These are phyloP conservation scores for Melanitta fusca DNA, from an alignment of 2,797 vertebrate species.

Conservation along the genomic window DNA sequence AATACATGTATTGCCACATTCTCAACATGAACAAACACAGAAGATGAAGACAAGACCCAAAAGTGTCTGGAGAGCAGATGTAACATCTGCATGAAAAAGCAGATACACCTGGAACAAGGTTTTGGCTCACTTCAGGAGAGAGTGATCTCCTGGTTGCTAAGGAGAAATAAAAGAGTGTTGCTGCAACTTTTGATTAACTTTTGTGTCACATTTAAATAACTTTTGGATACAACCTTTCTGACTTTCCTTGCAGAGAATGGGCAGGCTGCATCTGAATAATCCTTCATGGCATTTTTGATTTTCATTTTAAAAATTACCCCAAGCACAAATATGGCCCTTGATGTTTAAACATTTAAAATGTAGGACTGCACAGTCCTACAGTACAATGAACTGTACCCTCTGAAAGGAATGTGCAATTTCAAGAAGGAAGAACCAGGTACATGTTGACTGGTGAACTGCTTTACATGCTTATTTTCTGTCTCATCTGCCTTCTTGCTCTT, in stretches of 20 bases:
- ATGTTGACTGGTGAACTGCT: not conserved
- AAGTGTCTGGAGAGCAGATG: not conserved
- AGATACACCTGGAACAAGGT: not conserved
- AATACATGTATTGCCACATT: not conserved
- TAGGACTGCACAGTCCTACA: not conserved
- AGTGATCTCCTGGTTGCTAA: not conserved
- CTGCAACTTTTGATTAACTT: not conserved
- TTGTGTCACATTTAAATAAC: not conserved
- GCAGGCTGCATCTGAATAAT: not conserved
- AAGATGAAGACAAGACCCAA: not conserved
- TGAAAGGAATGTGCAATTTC: not conserved
- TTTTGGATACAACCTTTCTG: not conserved
- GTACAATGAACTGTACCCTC: not conserved
- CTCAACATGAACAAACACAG: not conserved
- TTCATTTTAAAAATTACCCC: not conserved
- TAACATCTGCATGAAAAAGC: not conserved
- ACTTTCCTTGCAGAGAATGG: not conserved
- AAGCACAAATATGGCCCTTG: not conserved
- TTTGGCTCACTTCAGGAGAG: not conserved
- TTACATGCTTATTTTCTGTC: not conserved
- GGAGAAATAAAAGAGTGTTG: not conserved
- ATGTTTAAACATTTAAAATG: not conserved
- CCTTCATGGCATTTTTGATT: not conserved
- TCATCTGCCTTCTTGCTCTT: not conserved
- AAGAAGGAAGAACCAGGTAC: not conserved